Percentiles rank a stretch among this genome's conserved stretches.
These are phyloP conservation scores for Phylloscopus trochilus DNA, from an alignment of 2,113 vertebrate genomes.

Conservation along the genomic window DNA sequence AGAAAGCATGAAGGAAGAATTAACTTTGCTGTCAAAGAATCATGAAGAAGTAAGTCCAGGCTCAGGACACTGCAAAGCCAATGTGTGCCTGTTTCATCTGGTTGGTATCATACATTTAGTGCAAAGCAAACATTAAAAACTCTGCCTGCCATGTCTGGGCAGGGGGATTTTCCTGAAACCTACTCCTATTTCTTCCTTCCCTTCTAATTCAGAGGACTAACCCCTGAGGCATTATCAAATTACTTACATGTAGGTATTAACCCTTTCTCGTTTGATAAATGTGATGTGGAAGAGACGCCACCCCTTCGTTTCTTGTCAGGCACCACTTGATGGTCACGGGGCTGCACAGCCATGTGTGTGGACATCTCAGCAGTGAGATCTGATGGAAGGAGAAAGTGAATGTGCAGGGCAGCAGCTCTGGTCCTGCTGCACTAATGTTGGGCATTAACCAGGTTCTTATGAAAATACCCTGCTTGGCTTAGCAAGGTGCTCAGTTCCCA, in stretches of 20 bases:
- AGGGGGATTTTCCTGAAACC: background rate
- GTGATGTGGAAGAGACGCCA: background rate
- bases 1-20: slow-evolving; percentile 86
- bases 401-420: background rate
- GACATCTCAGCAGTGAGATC: background rate
- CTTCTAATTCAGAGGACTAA: background rate
- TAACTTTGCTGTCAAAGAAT: slow-evolving; percentile 77
- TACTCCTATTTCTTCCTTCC: background rate
- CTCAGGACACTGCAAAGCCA: background rate
- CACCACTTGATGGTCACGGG: background rate
- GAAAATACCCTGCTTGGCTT: background rate
- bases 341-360: background rate
- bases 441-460: background rate
- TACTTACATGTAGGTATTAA: background rate
- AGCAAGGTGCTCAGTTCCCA: accelerated
- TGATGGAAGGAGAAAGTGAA: background rate
- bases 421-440: background rate
- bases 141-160: background rate
- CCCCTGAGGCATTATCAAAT: background rate
- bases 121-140: background rate
- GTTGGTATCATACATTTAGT: background rate
- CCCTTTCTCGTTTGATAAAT: background rate
- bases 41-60: slow-evolving; percentile 85
- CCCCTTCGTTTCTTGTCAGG: background rate
- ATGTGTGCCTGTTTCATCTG: background rate